Conservation (phyloP, 2,797 vertebrate genomes). For the Cirrhinus molitorella region DNA sequence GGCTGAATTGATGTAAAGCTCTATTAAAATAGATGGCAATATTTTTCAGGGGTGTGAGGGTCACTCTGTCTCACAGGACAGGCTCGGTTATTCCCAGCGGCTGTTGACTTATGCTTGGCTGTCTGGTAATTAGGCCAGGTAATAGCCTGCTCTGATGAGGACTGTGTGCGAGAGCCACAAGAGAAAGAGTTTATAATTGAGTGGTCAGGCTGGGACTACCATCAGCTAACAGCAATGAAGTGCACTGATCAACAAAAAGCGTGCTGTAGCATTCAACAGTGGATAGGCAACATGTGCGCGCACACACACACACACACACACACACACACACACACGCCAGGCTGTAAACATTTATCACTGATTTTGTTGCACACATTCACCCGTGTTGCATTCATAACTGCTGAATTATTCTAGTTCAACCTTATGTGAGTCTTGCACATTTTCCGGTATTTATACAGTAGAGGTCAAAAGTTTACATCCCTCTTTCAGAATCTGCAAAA, state of each 20-base stretch:
- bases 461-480: too few relatives aligned
- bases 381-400: background rate
- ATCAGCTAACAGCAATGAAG: constrained; percentile 15
- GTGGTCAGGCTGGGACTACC: constrained; percentile 45
- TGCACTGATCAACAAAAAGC: background rate
- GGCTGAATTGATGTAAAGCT: constrained; percentile 64
- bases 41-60: constrained; percentile 67
- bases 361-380: background rate
- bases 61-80: constrained; percentile 62
- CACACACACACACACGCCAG: background rate
- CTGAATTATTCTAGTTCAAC: background rate
- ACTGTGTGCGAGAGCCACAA: constrained; percentile 38
- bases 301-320: background rate
- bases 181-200: constrained; percentile 57
- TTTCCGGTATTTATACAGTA: background rate
- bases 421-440: background rate
- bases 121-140: constrained; percentile 74
- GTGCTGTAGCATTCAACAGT: background rate
- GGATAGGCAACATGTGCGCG: constrained; percentile 4
- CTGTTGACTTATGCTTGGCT: constrained; percentile 73
- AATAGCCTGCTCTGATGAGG: constrained; percentile 69
- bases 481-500: too few relatives aligned
- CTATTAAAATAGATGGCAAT: constrained; percentile 73
- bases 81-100: constrained; percentile 65
- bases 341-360: background rate